phyloP scores from a whole-genome alignment of 2,888 invertebrate species.

The Dasypolia templi region DNA sequence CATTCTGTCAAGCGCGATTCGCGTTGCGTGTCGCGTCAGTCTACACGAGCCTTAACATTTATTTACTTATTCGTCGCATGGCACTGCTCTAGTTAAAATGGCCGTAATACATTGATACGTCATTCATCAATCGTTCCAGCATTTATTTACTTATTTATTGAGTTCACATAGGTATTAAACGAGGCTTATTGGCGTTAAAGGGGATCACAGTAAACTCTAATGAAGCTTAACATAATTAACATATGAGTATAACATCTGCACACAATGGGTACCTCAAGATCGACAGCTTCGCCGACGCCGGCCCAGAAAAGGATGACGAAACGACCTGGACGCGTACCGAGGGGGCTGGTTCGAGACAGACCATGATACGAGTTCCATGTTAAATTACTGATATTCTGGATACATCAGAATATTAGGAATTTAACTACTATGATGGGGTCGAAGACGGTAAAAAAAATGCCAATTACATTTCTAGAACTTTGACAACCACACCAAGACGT shows the following conservation, averaged over 20 bases:
- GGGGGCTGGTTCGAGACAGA: too few species aligned
- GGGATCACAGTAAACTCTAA: neutral
- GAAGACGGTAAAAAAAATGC: too few species aligned
- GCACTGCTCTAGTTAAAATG: conserved; percentile 31
- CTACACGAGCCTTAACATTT: too few species aligned
- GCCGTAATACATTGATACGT: conserved; percentile 4
- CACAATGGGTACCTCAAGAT: neutral
- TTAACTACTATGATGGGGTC: too few species aligned
- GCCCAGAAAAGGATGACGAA: neutral
- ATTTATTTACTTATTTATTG: conserved; percentile 16
- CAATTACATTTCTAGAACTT: conserved; percentile 38
- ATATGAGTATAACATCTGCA: neutral
- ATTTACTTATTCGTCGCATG: conserved; percentile 5
- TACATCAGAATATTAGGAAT: too few species aligned
- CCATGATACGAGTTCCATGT: too few species aligned
- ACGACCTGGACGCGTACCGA: too few species aligned
- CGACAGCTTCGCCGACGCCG: neutral
- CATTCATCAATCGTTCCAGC: conserved; percentile 2
- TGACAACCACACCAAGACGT: conserved; percentile 60
- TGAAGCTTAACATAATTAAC: neutral
- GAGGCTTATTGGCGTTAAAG: neutral
- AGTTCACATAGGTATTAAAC: neutral
- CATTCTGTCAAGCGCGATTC: too few species aligned
- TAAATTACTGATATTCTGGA: too few species aligned
- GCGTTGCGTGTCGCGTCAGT: too few species aligned